A percentile compares a stretch with the other conserved stretches of the same genome.
Evolutionary conservation across 2,888 invertebrate genomes (phyloP).

Genomic region (Steinernema hermaphroditum): DNA sequence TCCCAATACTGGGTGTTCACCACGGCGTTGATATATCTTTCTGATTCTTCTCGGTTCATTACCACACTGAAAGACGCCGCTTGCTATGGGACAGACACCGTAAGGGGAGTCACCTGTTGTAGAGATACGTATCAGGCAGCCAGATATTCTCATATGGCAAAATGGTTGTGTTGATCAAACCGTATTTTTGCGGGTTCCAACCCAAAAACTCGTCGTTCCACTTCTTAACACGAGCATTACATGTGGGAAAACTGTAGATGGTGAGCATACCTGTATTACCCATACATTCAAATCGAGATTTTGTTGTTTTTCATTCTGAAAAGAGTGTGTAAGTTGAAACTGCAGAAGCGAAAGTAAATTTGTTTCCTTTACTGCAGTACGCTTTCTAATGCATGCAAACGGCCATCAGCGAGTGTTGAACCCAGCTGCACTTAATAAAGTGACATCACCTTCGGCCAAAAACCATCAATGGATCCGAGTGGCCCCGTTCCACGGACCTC

Average conservation of each 20-base stretch:
- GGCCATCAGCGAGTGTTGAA: no score
- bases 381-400: no score
- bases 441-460: no score
- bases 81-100: not conserved
- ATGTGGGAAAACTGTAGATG: no score
- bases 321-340: no score
- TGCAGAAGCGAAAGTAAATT: not conserved
- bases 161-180: slow-evolving; percentile 63
- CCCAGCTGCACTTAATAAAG: no score
- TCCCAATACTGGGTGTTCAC: slow-evolving; percentile 64
- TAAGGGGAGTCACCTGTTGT: slow-evolving; percentile 47
- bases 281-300: slow-evolving; percentile 64
- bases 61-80: slow-evolving; percentile 44
- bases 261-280: slow-evolving; percentile 60
- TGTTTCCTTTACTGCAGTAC: no score
- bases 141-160: slow-evolving; percentile 62
- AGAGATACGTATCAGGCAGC: slow-evolving; percentile 62
- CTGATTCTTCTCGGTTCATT: slow-evolving; percentile 65
- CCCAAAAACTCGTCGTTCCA: slow-evolving; percentile 64
- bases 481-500: no score
- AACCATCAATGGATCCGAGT: no score
- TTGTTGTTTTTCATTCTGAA: slow-evolving; percentile 65
- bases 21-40: slow-evolving; percentile 64
- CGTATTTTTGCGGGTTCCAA: slow-evolving; percentile 63
- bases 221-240: slow-evolving; percentile 53